A percentile compares a stretch with the other conserved stretches of the same genome.
phyloP scores from a whole-genome alignment of 1,140 invertebrate genomes.

The Ganaspis sp. region DNA sequence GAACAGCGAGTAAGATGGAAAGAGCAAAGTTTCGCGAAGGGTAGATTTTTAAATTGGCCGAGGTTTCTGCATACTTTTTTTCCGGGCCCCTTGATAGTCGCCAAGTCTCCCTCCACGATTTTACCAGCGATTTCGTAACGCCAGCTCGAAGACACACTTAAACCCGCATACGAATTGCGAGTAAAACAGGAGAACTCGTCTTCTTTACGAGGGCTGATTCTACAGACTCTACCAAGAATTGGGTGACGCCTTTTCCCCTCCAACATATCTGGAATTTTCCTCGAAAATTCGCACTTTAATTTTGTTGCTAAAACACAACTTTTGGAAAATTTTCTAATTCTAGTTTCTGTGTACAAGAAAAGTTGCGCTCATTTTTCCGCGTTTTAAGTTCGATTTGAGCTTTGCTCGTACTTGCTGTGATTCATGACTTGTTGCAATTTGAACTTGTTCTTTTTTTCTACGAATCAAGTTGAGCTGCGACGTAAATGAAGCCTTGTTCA shows the following conservation, averaged over 20 bases:
- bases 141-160: slow-evolving; percentile 25
- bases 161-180: slow-evolving; percentile 31
- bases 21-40: neutral
- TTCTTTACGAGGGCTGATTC: slow-evolving; percentile 23
- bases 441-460: no score
- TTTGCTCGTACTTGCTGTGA: no score
- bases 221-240: slow-evolving; percentile 12
- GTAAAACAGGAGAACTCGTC: slow-evolving; percentile 19
- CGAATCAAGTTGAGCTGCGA: no score
- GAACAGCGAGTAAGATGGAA: neutral
- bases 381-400: no score
- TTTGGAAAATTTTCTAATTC: no score
- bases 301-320: no score
- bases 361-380: no score
- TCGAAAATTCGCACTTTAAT: no score
- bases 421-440: no score
- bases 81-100: slow-evolving; percentile 6
- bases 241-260: slow-evolving; percentile 6
- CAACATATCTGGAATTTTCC: neutral
- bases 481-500: no score
- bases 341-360: no score
- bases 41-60: slow-evolving; percentile 19
- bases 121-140: slow-evolving; percentile 26
- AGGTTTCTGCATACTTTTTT: slow-evolving; percentile 18
- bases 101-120: neutral